Evolutionary conservation across 2,888 invertebrate species (phyloP).

Genomic region (Chymomyza amoena): DNA sequence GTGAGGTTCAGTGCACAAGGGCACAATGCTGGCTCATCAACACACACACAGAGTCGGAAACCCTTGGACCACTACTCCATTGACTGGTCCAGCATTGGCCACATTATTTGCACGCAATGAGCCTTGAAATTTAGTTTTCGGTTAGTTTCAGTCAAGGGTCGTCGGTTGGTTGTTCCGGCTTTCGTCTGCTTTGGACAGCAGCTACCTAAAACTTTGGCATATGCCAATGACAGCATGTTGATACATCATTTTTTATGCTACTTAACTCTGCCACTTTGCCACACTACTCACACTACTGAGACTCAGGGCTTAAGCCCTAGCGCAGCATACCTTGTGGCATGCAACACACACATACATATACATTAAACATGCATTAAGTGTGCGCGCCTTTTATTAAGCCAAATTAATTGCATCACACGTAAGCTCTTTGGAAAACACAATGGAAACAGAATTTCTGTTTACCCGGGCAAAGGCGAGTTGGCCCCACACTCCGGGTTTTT

Average conservation of each 20-base stretch:
- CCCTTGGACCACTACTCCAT: conserved; percentile 33
- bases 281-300: neutral
- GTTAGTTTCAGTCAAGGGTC: conserved; percentile 53
- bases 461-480: neutral
- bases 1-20: conserved; percentile 66
- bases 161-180: conserved; percentile 8
- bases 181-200: conserved; percentile 18
- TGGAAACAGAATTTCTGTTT: neutral
- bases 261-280: conserved; percentile 9
- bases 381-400: conserved; percentile 37
- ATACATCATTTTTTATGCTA: conserved; percentile 36
- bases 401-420: conserved; percentile 54
- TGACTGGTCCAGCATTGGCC: conserved; percentile 44
- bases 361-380: neutral
- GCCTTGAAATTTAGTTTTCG: conserved; percentile 73
- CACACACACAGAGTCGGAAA: conserved; percentile 9
- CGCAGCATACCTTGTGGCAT: neutral
- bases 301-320: neutral
- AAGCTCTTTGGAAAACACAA: conserved; percentile 32
- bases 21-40: conserved; percentile 2
- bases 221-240: conserved; percentile 52
- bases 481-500: neutral
- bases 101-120: conserved; percentile 73
- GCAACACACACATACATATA: neutral
- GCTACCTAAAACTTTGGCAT: conserved; percentile 49